Base-by-base conservation (phyloP, 2,797 vertebrate species). In the Leptoclinus maculatus region DNA sequence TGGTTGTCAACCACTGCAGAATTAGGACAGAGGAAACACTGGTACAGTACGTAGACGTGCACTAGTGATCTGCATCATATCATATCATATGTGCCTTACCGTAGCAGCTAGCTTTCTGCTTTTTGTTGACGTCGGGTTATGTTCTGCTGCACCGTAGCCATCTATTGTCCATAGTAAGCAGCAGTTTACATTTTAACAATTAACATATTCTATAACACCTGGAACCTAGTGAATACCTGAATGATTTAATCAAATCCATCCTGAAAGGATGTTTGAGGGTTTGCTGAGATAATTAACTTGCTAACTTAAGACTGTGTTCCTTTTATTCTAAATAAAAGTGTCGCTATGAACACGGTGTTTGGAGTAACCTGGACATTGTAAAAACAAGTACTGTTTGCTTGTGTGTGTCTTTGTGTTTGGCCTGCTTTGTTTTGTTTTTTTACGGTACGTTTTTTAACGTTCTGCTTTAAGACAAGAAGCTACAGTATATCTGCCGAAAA, bases 21-120 rank as follows among this genome's bases (percentile, higher is more conserved):
- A 80, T 51, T 54, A 68, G 21, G 14, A 68, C 53, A 81, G 67
- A 80, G 82, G 82, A 88, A 87, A 89, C 74, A 75, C 43, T 54
- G 36, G 71, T 11, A 12, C 49, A 5, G 49, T 57, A 58, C 75
- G 19, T 78, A 78, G 79, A 71, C 8, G 29, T 83, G 72, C 45
- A 3, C 63, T 25, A 19, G 68, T 45, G 45, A 78, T 69, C 58
- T 62, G 76, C 75, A 39, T 66, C n/a, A n/a, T n/a, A n/a, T n/a
- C n/a, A n/a, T n/a, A n/a, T n/a, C n/a, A n/a, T n/a, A n/a, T 74
- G 49, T 71, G 49, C 25, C 25, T 0, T 29, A 32, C 4, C 32
- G 21, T 29, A 23, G 38, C 19, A 70, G n/a, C 67, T 53, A 19
- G 74, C 78, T 71, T 43, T 67, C 43, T 83, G 83, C 79, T 72